Evolutionary conservation across 1,140 invertebrate genomes (phyloP).

Genomic region (Macrotrachela quadricornifera): DNA sequence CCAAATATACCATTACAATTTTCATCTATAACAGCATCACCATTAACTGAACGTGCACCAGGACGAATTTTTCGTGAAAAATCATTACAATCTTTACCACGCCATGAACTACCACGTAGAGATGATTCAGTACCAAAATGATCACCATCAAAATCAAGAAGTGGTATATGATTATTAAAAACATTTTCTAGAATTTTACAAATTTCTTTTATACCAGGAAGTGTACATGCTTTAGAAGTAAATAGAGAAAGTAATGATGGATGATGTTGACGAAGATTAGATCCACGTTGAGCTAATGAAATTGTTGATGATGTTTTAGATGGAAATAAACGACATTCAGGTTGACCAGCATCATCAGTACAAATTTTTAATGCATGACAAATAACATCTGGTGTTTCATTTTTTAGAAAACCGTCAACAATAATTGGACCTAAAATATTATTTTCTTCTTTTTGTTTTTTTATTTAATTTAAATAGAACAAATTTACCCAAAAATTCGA

Average conservation of each 20-base stretch:
- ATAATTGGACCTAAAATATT: constrained; percentile 13
- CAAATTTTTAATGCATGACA: constrained; percentile 18
- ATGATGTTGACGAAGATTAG: constrained; percentile 11
- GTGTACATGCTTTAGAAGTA: constrained; percentile 11
- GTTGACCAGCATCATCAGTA: constrained; percentile 12
- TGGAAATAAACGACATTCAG: constrained; percentile 14
- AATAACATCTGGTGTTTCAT: constrained; percentile 19
- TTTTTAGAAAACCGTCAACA: constrained; percentile 14
- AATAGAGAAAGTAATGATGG: background rate
- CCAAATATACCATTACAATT: constrained; percentile 36
- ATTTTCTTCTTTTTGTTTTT: constrained; percentile 11
- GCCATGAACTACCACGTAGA: constrained; percentile 31
- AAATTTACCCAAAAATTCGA: background rate
- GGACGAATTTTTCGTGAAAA: constrained; percentile 23
- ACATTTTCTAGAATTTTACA: no score
- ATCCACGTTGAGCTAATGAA: background rate
- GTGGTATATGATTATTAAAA: constrained; percentile 16
- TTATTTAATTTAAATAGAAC: background rate
- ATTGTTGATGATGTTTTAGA: background rate
- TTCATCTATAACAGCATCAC: constrained; percentile 24
- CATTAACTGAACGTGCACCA: constrained; percentile 20
- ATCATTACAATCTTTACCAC: constrained; percentile 34
- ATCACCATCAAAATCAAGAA: constrained; percentile 20
- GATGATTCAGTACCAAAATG: constrained; percentile 17
- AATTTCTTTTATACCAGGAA: constrained; percentile 13